Conservation (phyloP, 2,888 invertebrate species). For the Euzophera pinguis region DNA sequence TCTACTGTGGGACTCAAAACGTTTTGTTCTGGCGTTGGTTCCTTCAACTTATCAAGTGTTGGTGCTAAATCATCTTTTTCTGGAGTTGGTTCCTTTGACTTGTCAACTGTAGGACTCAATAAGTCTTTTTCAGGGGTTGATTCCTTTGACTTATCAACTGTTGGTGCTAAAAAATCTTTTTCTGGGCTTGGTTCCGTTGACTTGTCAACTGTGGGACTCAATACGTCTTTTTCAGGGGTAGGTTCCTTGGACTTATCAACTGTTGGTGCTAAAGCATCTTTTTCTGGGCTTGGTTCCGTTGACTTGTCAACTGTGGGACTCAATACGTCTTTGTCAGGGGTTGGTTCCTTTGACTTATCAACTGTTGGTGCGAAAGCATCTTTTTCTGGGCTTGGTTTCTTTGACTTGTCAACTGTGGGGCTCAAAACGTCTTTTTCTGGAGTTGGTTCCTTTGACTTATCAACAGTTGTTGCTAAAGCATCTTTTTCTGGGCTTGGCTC, state of each 20-base stretch:
- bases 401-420: neutral
- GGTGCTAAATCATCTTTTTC: conserved; percentile 8
- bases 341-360: neutral
- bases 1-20: neutral
- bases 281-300: neutral
- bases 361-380: neutral
- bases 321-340: neutral
- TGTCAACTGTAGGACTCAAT: no score
- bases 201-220: neutral
- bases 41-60: neutral
- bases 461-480: neutral
- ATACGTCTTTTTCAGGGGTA: neutral
- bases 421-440: neutral
- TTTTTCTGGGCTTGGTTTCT: neutral
- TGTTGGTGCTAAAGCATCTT: neutral
- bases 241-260: neutral
- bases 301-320: neutral
- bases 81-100: neutral
- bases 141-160: neutral
- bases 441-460: neutral
- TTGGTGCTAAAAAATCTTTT: neutral
- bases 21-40: conserved; percentile 3
- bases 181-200: neutral
- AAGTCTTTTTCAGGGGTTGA: neutral
- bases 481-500: neutral